Evolutionary conservation across 2,113 vertebrate species (phyloP), one percentile per base, ranked within the genome.

Genomic region (Cavia porcellus): DNA sequence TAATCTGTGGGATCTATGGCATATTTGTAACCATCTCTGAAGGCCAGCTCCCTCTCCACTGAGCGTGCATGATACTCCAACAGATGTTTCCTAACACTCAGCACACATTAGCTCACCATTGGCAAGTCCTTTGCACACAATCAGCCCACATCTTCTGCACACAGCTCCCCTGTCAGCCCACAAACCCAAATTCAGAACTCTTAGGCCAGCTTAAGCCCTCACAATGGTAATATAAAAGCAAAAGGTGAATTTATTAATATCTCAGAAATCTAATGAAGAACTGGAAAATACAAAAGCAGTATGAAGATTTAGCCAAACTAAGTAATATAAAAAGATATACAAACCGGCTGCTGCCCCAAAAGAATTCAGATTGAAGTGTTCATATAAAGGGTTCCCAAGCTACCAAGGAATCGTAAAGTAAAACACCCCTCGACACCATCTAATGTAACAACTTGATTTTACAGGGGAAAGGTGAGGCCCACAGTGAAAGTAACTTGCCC

Each of bases 71-170:
- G 96, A 95, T 96, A 93, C 94, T 95, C 96, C 96, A 96, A 95
- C 96, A 97, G 94, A 97, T 98, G 96, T 97, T 97, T 98, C 90
- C 70, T 94, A 96, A 95, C 90, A 96, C 92, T 95, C 93, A 84
- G 89, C 90, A 92, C 74, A 66, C 94, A 98, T 97, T 96, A 98
- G 95, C 94, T 98, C 97, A 98, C 94, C 79, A 61, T 85, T 97
- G 95, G 96, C 96, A 75, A 90, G 70, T 59, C 79, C 84, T 89
- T 68, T 64, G 79, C 87, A 97, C 74, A 94, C 88, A 42, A 90
- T 95, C 92, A 86, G 66, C 92, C 92, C 72, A n/a, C 74, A 96
- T 72, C 83, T 77, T 66, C 92, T 90, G 82, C 84, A 94, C 50
- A 50, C 64, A 87, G 90, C 92, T 95, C 72, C 84, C 88, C 59